Evolutionary conservation across 2,113 vertebrate genomes (phyloP).

Genomic region (Catharus fuscescens): DNA sequence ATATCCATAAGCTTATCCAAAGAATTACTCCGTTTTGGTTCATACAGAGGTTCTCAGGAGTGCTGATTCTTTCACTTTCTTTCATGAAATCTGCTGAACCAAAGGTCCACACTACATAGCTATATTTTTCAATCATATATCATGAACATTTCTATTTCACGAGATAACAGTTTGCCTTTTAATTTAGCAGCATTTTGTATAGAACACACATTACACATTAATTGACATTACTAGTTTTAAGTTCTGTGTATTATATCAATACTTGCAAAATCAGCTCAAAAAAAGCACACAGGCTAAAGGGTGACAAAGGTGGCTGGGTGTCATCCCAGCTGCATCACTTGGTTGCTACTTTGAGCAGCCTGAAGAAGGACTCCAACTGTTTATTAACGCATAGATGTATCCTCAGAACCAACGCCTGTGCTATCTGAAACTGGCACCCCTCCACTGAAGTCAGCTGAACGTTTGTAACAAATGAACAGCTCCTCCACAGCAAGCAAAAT

Average conservation of each 20-base stretch:
- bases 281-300: not conserved
- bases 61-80: not conserved
- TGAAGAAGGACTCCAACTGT: not conserved
- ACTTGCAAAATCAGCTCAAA: not conserved
- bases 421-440: conserved; percentile 13
- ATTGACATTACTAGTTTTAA: not conserved
- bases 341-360: not conserved
- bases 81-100: not conserved
- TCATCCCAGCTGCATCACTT: not conserved
- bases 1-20: not conserved
- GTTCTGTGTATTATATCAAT: not conserved
- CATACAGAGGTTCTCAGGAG: not conserved
- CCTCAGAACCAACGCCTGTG: not conserved
- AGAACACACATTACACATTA: not conserved
- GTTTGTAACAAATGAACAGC: conserved; percentile 46
- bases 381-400: not conserved
- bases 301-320: not conserved
- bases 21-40: not conserved
- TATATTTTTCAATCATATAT: not conserved
- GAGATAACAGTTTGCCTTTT: not conserved
- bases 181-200: not conserved
- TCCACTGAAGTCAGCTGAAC: conserved; percentile 47
- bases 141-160: not conserved
- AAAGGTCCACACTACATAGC: not conserved
- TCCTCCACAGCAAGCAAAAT: conserved; percentile 43